phyloP scores from a whole-genome alignment of 1,140 invertebrate genomes.

The Magallana gigas region DNA sequence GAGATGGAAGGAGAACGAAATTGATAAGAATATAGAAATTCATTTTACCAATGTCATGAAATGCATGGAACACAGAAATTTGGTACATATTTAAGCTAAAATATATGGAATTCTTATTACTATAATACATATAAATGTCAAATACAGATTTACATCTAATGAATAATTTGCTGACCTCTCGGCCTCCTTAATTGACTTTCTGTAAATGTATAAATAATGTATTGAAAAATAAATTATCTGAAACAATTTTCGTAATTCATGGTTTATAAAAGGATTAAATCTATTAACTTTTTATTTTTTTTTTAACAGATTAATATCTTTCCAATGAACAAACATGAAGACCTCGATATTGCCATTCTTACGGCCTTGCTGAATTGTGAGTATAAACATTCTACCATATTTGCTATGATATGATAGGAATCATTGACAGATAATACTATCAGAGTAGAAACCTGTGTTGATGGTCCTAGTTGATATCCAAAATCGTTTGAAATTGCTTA shows the following conservation, averaged over 20 bases:
- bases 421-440: too few species aligned
- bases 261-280: too few species aligned
- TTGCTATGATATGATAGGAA: too few species aligned
- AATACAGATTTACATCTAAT: too few species aligned
- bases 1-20: conserved; percentile 61
- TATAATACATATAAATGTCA: too few species aligned
- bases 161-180: too few species aligned
- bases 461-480: too few species aligned
- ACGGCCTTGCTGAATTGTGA: conserved; percentile 90
- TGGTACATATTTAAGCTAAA: conserved; percentile 60
- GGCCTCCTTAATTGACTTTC: too few species aligned
- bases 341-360: conserved; percentile 95
- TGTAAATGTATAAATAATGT: too few species aligned
- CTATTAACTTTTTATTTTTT: not conserved
- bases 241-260: not conserved
- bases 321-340: conserved; percentile 82
- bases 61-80: conserved; percentile 67
- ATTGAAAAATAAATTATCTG: not conserved
- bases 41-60: conserved; percentile 63
- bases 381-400: not conserved
- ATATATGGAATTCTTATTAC: too few species aligned
- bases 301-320: conserved; percentile 75
- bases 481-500: too few species aligned
- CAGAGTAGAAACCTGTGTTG: too few species aligned
- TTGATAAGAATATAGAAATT: conserved; percentile 54